Evolutionary conservation across 2,888 invertebrate species (phyloP), one percentile per base, ranked within the genome.

Genomic region (Charanyca ferruginea): DNA sequence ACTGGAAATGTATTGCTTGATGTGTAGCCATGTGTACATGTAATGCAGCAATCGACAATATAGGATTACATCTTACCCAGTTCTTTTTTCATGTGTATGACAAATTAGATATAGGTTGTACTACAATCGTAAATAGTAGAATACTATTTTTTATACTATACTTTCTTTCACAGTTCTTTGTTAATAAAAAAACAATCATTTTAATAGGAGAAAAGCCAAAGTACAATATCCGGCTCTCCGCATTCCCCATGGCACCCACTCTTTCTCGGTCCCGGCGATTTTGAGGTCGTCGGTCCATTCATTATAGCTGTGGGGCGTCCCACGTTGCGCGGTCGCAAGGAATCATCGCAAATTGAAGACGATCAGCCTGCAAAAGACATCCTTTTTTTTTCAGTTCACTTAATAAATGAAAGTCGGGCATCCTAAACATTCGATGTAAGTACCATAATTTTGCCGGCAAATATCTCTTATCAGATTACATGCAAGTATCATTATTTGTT

Each of bases 401-500:
- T n/a, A n/a, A n/a, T 28, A 28, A 28, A 20, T 23, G 1, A 32
- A 49, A 13, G 20, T 51, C 38, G 41, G 32, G 8, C 20, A 23
- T 13, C 20, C 38, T 52, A 45, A 38, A 23, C 9, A 9, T 11
- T 22, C n/a, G 7, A 38, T 25, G 9, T 13, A 28, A 20, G 9
- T 13, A 52, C 38, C 9, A 25, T 51, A 54, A 22, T 62, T 64
- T 51, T 45, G 45, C 54, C 42, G 38, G 54, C 42, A 54, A 55
- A 55, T 57, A 61, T 67, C 11, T 49, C 63, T 66, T 79, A 66
- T 79, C 79, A 59, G 76, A 81, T 81, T 61, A 70, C 32, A 23
- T 71, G 38, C 44, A 61, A 57, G 47, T 32, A 66, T 54, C 75
- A 53, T 73, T 81, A 66, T 75, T 79, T 69, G 69, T 69, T 72